Conservation (phyloP, 2,113 vertebrate species). For the Anser brachyrhynchus region DNA sequence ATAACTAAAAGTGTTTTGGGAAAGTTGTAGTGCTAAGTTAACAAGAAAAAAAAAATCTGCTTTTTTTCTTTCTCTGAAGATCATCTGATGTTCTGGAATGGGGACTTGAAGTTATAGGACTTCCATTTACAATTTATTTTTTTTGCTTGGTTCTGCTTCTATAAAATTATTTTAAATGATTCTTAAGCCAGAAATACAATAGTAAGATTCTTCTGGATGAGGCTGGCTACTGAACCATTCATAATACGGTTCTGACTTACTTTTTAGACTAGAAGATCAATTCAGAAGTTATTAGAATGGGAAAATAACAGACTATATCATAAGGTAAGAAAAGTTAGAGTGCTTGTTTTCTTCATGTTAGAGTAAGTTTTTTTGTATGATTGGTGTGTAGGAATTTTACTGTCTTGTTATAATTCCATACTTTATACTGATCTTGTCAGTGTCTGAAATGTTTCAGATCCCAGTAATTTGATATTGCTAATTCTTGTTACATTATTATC, state of each 20-base stretch:
- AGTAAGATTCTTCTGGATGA: background rate
- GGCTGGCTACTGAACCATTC: background rate
- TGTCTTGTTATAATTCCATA: background rate
- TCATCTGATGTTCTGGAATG: background rate
- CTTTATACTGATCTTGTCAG: background rate
- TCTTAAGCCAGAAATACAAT: background rate
- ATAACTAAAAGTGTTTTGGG: background rate
- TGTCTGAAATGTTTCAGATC: background rate
- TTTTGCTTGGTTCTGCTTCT: background rate
- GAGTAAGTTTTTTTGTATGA: background rate
- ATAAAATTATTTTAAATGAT: background rate
- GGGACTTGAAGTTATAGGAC: background rate
- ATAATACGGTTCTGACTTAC: constrained; percentile 60
- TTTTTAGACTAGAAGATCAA: constrained; percentile 93
- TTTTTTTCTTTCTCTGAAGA: background rate
- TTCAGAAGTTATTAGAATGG: constrained; percentile 98
- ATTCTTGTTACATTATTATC: background rate
- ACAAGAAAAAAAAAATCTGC: rapidly evolving
- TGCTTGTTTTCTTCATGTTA: background rate
- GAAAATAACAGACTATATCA: constrained; percentile 99
- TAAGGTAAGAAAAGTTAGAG: constrained; percentile 84
- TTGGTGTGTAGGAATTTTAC: background rate
- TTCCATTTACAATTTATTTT: background rate
- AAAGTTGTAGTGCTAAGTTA: background rate
- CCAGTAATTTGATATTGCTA: background rate